These are phyloP conservation scores for Zeugodacus cucurbitae DNA, from an alignment of 1,140 invertebrate genomes.

Conservation along the genomic window DNA sequence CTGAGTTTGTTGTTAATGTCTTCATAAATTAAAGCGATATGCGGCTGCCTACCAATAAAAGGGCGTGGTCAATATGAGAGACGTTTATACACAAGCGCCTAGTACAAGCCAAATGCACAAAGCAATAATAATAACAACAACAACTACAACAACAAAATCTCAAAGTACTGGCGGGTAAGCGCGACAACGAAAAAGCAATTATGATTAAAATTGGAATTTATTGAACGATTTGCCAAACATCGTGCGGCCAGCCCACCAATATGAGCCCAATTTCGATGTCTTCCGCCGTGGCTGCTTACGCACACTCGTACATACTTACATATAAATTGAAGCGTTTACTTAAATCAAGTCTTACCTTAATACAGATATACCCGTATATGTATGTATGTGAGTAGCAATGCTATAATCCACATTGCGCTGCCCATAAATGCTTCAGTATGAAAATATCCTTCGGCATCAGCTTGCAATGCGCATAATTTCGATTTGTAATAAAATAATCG, in stretches of 20 bases:
- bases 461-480: constrained; percentile 42
- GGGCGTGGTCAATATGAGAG: background rate
- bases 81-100: background rate
- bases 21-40: constrained; percentile 10
- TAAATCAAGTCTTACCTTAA: background rate
- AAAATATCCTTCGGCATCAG: constrained; percentile 44
- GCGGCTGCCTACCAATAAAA: background rate
- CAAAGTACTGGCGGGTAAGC: background rate
- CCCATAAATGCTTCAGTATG: background rate
- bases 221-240: constrained; percentile 45
- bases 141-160: background rate
- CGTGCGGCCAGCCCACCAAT: constrained; percentile 37
- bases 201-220: constrained; percentile 48
- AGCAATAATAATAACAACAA: background rate
- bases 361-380: background rate
- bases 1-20: background rate
- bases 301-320: no score
- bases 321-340: background rate
- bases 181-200: constrained; percentile 42
- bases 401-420: background rate
- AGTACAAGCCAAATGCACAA: background rate
- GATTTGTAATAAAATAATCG: constrained; percentile 46
- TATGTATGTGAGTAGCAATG: background rate
- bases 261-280: background rate
- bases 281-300: background rate